These are phyloP conservation scores for Mastomys coucha DNA, from an alignment of 2,113 vertebrate genomes.

Conservation along the genomic window DNA sequence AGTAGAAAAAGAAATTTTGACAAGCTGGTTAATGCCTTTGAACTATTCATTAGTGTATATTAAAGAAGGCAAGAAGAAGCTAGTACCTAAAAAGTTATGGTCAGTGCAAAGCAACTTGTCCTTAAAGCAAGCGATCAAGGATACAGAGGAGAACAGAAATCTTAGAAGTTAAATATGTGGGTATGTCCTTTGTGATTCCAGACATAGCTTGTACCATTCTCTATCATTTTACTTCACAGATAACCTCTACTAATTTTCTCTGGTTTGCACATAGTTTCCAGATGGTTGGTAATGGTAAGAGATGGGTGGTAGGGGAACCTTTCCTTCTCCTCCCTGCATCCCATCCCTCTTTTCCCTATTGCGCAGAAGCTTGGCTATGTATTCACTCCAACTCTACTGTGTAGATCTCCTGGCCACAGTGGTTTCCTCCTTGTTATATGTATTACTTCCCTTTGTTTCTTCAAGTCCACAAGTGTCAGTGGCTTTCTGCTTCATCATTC, in stretches of 20 bases:
- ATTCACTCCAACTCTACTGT: background rate
- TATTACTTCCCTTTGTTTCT: background rate
- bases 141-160: background rate
- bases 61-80: background rate
- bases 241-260: background rate
- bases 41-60: background rate
- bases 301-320: background rate
- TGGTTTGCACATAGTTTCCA: background rate
- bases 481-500: background rate
- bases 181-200: background rate
- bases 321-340: background rate
- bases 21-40: slow-evolving; percentile 1
- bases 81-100: background rate
- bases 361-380: background rate
- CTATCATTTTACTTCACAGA: background rate
- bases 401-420: background rate
- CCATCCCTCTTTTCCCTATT: background rate
- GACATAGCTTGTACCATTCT: background rate
- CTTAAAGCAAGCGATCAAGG: background rate
- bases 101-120: background rate
- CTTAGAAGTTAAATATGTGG: background rate
- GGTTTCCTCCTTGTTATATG: background rate
- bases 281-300: background rate
- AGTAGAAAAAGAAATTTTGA: background rate
- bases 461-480: background rate